Evolutionary conservation across 2,113 vertebrate genomes (phyloP), one percentile per base, ranked within the genome.

Genomic region (Lophius piscatorius): DNA sequence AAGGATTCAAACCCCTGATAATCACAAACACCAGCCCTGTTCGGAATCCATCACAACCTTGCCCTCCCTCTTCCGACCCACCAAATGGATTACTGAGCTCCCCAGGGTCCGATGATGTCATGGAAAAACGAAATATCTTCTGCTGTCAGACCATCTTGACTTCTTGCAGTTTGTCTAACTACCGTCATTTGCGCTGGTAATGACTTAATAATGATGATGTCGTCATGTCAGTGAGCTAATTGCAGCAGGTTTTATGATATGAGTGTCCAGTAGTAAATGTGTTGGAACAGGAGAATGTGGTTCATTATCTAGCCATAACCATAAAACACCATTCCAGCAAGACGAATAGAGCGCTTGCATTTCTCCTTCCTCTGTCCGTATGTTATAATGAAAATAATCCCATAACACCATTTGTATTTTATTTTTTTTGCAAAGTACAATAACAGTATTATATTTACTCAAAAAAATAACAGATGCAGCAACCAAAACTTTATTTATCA

Each of bases 381-480:
- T 33, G 10, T 10, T 4, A 14, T 35, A 35, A 35, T 14, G 14
- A 17, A 60, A 64, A 48, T 14, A 24, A 63, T 2, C 24, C 71
- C 54, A 39, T 21, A 4, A 39, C 10, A 20, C 31, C 14, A 18
- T 12, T 40, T 11, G n/a, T n/a, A n/a, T 28, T 28, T 28, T 28
- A n/a, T 24, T 10, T 39, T 11, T 55, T 41, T 80, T 87, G 81
- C 69, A 90, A 90, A 90, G 69, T 82, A 84, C 84, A 86, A 81
- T 77, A 76, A 75, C 74, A 68, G 82, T 79, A 83, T 88, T 90
- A 87, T 89, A 81, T 85, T 82, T 83, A 82, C 26, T 85, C 16
- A 17, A 85, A 88, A 89, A 86, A 41, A 91, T 70, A 69, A 78
- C 70, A 86, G 86, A 87, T 86, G 90, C 88, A 90, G 81, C 87